These are phyloP conservation scores for Herpetotheres cachinnans DNA, from an alignment of 2,113 vertebrate species.

Conservation along the genomic window DNA sequence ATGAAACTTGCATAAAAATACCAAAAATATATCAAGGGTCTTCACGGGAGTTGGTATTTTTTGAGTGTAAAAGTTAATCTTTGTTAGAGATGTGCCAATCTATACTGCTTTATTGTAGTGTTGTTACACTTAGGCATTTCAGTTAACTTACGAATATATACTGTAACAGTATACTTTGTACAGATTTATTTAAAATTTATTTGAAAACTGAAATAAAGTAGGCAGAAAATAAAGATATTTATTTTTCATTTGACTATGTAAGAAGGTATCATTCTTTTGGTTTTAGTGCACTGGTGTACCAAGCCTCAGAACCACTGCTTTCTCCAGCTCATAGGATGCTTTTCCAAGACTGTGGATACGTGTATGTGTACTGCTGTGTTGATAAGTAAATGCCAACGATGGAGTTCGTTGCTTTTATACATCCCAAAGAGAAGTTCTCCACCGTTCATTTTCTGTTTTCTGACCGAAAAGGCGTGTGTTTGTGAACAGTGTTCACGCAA, in stretches of 20 bases:
- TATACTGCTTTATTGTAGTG: slow-evolving; percentile 80
- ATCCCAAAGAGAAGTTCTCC: slow-evolving; percentile 58
- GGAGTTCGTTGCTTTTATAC: slow-evolving; percentile 63
- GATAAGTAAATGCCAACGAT: slow-evolving; percentile 60
- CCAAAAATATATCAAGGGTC: slow-evolving; percentile 67
- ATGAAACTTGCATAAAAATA: slow-evolving; percentile 68
- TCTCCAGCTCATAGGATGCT: slow-evolving; percentile 62
- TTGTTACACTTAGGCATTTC: slow-evolving; percentile 80
- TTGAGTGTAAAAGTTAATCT: slow-evolving; percentile 80
- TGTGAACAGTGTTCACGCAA: slow-evolving; percentile 56
- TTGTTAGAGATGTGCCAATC: slow-evolving; percentile 82
- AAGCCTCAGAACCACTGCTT: slow-evolving; percentile 68
- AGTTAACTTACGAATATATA: slow-evolving; percentile 78
- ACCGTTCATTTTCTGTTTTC: slow-evolving; percentile 61
- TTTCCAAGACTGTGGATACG: slow-evolving; percentile 56
- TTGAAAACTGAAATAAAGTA: slow-evolving; percentile 83
- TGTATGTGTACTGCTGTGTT: slow-evolving; percentile 54
- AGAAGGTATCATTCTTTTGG: slow-evolving; percentile 79
- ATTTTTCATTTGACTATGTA: slow-evolving; percentile 83
- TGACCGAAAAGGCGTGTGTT: slow-evolving; percentile 44
- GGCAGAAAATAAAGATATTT: slow-evolving; percentile 83
- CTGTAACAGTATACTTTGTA: slow-evolving; percentile 85
- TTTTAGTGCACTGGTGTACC: slow-evolving; percentile 69
- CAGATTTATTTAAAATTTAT: slow-evolving; percentile 82
- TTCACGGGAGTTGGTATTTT: slow-evolving; percentile 64